phyloP scores from a whole-genome alignment of 2,888 invertebrate genomes.

The Callimorpha dominula region DNA sequence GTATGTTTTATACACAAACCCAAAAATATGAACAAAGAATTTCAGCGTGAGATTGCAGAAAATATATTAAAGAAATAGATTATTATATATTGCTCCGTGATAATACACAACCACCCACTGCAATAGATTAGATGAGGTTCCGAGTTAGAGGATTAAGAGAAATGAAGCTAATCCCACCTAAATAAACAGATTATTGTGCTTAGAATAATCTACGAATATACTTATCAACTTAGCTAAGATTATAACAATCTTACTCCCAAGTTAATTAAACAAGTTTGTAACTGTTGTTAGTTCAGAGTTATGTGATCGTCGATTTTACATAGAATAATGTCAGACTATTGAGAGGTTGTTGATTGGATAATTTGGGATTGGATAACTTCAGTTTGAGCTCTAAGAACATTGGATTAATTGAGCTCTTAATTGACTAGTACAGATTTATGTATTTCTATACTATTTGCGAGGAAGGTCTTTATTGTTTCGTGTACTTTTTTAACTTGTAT shows the following conservation, averaged over 20 bases:
- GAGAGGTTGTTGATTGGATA: conserved; percentile 3
- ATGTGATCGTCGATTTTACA: conserved; percentile 9
- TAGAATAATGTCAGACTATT: background rate
- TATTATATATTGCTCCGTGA: no score
- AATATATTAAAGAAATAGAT: background rate
- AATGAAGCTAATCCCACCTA: conserved; percentile 28
- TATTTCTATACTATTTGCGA: no score
- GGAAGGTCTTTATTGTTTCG: no score
- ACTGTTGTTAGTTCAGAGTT: conserved; percentile 10
- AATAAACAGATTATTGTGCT: conserved; percentile 55
- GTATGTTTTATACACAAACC: background rate
- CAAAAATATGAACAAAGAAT: background rate
- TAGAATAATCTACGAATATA: conserved; percentile 44
- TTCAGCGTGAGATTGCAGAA: conserved; percentile 8
- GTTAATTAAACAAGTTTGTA: conserved; percentile 26
- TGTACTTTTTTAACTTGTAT: no score
- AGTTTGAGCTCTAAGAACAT: background rate
- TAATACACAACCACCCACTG: conserved; percentile 6
- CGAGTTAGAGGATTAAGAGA: conserved; percentile 15
- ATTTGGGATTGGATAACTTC: conserved; percentile 1
- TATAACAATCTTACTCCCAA: conserved; percentile 23
- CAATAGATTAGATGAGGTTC: conserved; percentile 24
- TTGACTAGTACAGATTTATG: no score
- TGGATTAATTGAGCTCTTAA: background rate
- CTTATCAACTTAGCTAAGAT: conserved; percentile 22